Base-by-base conservation (phyloP, 2,888 invertebrate species). In the Drosophila phalerata region DNA sequence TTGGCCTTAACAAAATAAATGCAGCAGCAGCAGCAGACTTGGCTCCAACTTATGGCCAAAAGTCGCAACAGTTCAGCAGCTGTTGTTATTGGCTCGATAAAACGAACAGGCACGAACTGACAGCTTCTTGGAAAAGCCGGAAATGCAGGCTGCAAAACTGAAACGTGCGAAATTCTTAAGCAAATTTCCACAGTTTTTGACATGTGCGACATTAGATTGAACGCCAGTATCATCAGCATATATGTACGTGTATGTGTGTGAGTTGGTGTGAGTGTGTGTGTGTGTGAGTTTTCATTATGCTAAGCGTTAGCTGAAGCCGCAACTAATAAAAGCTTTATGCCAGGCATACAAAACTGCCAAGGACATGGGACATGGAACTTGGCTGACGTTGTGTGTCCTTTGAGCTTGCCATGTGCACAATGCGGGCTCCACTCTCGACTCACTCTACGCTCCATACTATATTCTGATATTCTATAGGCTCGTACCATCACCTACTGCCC, bases 141-240 rank as follows among this genome's bases (percentile, higher is more conserved):
- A 79, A 71, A 69, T 77, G 69, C 78, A 71, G 64, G 8, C 66
- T 19, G 62, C 61, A 57, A 38, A 63, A 56, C 67, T 55, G 64
- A 81, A 79, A 82, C 83, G 85, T 82, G 87, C 57, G 66, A 85
- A 69, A 87, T 82, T 85, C 77, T 73, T 77, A 73, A 73, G 70
- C 69, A 83, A 84, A 84, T 85, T 67, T 86, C 72, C 70, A 73
- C 72, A 84, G 73, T 75, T 84, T 72, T 77, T 72, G 81, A 77
- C 84, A 84, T 86, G 84, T 83, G 78, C 78, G 73, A 70, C 79
- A 85, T 85, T 85, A 85, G 81, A 85, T 85, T 84, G 84, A 86
- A 86, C 81, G 58, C 72, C 69, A 70, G 73, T 56, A 76, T 76
- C 80, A 74, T 61, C 52, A 42, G 52, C 11, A 61, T 47, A 60